Conservation (phyloP, 2,888 invertebrate species). For the Polyommatus iphigenia region DNA sequence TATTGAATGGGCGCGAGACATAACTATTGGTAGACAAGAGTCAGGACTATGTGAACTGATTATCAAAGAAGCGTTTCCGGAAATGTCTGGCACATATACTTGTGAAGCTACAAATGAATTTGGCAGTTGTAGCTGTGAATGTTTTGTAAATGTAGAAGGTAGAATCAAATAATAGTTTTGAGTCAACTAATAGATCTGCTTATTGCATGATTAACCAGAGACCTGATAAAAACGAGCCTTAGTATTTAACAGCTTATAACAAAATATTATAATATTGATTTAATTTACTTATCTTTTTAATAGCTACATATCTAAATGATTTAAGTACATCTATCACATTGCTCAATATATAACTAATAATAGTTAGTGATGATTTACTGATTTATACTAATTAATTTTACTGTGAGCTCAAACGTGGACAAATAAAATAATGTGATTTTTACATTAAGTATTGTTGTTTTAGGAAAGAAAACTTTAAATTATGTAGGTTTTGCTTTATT, state of each 20-base stretch:
- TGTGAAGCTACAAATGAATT: constrained; percentile 90
- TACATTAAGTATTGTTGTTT: not conserved
- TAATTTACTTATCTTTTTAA: not conserved
- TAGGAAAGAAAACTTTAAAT: too few species aligned
- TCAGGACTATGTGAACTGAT: constrained; percentile 90
- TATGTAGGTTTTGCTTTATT: too few species aligned
- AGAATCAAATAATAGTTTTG: constrained; percentile 53
- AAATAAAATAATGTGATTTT: not conserved
- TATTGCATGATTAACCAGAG: constrained; percentile 13
- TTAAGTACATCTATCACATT: too few species aligned
- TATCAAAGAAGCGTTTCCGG: constrained; percentile 93
- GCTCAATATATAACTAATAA: too few species aligned
- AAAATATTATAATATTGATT: constrained; percentile 28
- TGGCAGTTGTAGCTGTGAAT: constrained; percentile 89
- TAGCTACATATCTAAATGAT: too few species aligned
- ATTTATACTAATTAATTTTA: too few species aligned
- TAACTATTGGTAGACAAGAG: constrained; percentile 85
- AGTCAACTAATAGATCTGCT: not conserved
- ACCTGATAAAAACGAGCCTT: not conserved
- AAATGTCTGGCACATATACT: constrained; percentile 93
- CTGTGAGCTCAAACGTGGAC: not conserved
- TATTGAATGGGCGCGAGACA: constrained; percentile 88
- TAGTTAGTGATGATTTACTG: too few species aligned
- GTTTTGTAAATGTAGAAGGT: constrained; percentile 91
- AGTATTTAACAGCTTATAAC: not conserved